These are phyloP conservation scores for Clarias laeviceps DNA, from an alignment of 2,797 vertebrate species.

Conservation along the genomic window DNA sequence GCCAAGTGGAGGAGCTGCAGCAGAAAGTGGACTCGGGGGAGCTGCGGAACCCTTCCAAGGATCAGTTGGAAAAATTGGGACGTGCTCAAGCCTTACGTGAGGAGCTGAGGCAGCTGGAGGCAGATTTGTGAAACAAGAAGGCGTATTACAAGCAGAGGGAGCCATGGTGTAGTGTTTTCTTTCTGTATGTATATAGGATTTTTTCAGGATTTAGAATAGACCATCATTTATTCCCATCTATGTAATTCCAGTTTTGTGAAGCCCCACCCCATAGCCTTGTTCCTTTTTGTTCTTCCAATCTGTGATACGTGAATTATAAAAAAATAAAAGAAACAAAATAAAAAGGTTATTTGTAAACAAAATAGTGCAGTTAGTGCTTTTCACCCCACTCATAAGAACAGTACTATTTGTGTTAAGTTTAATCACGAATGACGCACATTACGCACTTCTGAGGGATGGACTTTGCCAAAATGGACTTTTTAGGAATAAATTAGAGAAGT, in stretches of 20 bases:
- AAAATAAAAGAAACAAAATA: too few species aligned
- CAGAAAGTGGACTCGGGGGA: slow-evolving; percentile 87
- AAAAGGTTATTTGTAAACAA: slow-evolving; percentile 5
- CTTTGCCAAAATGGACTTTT: slow-evolving; percentile 8
- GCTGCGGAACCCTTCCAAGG: slow-evolving; percentile 81
- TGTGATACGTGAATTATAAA: background rate
- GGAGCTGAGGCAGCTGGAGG: slow-evolving; percentile 83
- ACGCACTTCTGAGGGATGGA: slow-evolving; percentile 22
- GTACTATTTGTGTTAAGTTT: slow-evolving; percentile 4
- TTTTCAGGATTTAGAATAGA: slow-evolving; percentile 51
- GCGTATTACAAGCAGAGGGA: slow-evolving; percentile 35
- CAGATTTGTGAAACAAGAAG: slow-evolving; percentile 72
- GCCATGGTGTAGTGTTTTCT: slow-evolving; percentile 12
- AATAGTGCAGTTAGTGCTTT: slow-evolving; percentile 13
- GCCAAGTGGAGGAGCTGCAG: slow-evolving; percentile 89
- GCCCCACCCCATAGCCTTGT: slow-evolving; percentile 6
- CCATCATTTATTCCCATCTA: slow-evolving; percentile 26
- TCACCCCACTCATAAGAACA: background rate
- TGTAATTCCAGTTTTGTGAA: slow-evolving; percentile 30
- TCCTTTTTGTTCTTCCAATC: slow-evolving; percentile 19
- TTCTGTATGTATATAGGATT: slow-evolving; percentile 45
- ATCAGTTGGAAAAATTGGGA: slow-evolving; percentile 89
- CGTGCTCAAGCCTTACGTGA: slow-evolving; percentile 76
- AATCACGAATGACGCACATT: slow-evolving; percentile 4
- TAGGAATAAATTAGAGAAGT: background rate